A percentile compares a stretch with the other conserved stretches of the same genome.
Evolutionary conservation across 1,140 invertebrate genomes (phyloP).

Genomic region (Brachystomella parvula): DNA sequence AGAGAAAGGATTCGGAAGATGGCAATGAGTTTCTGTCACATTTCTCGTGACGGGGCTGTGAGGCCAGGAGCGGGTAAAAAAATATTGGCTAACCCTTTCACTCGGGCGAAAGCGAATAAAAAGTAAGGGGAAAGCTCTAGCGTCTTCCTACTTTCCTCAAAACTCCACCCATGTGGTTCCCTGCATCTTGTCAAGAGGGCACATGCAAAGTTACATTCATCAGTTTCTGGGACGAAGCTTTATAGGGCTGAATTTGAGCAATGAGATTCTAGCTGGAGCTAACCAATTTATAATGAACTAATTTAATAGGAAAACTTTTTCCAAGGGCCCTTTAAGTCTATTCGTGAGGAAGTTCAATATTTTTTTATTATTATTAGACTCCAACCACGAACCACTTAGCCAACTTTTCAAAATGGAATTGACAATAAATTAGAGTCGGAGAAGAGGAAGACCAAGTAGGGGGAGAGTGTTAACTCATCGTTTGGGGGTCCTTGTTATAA

Average conservation of each 20-base stretch:
- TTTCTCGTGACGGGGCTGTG: neutral
- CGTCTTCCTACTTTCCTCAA: neutral
- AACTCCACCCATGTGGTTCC: neutral
- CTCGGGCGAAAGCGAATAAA: neutral
- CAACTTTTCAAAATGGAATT: slow-evolving; percentile 14
- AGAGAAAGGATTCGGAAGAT: slow-evolving; percentile 25
- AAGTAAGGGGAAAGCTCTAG: neutral
- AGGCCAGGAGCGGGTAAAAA: neutral
- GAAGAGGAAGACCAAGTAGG: neutral
- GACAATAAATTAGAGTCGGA: slow-evolving; percentile 28
- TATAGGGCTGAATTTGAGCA: no score
- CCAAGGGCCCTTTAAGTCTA: no score
- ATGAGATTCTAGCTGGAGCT: no score
- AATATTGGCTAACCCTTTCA: neutral
- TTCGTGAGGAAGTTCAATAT: no score
- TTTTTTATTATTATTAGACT: no score
- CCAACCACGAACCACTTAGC: neutral
- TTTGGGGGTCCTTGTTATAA: neutral
- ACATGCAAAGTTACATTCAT: neutral
- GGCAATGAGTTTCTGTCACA: slow-evolving; percentile 13
- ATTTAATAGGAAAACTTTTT: no score
- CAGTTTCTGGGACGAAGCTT: no score
- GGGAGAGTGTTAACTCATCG: slow-evolving; percentile 25
- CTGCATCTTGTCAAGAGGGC: neutral
- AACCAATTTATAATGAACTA: no score